phyloP scores from a whole-genome alignment of 1,140 invertebrate species.

The Stegodyphus mimosarum region DNA sequence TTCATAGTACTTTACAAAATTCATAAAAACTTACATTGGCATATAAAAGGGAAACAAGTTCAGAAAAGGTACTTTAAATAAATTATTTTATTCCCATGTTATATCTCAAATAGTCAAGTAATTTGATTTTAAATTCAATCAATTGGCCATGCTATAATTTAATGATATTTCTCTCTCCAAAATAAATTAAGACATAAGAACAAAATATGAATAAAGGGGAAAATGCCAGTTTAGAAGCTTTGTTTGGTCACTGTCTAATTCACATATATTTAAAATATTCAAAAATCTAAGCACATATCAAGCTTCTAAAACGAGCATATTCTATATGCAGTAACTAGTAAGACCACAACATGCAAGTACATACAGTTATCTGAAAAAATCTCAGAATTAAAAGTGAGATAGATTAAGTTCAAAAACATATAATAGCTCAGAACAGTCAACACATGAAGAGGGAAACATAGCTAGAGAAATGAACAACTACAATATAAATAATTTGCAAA shows the following conservation, averaged over 20 bases:
- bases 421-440: conserved; percentile 9
- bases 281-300: conserved; percentile 34
- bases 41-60: conserved; percentile 48
- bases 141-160: too few species aligned
- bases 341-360: conserved; percentile 56
- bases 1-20: conserved; percentile 49
- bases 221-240: conserved; percentile 17
- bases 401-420: conserved; percentile 1
- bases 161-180: conserved; percentile 1
- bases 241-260: conserved; percentile 17
- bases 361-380: conserved; percentile 5
- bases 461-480: conserved; percentile 44
- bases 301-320: conserved; percentile 56
- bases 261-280: conserved; percentile 55
- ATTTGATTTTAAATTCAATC: background rate
- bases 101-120: conserved; percentile 25
- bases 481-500: conserved; percentile 26
- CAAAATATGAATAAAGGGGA: background rate
- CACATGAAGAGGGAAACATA: conserved; percentile 13
- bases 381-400: background rate
- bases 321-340: conserved; percentile 40
- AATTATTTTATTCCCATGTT: conserved; percentile 8
- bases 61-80: conserved; percentile 26
- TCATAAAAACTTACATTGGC: conserved; percentile 47
- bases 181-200: background rate